These are phyloP conservation scores for Mormyrus iriodes DNA, from an alignment of 2,113 vertebrate genomes.

Conservation along the genomic window DNA sequence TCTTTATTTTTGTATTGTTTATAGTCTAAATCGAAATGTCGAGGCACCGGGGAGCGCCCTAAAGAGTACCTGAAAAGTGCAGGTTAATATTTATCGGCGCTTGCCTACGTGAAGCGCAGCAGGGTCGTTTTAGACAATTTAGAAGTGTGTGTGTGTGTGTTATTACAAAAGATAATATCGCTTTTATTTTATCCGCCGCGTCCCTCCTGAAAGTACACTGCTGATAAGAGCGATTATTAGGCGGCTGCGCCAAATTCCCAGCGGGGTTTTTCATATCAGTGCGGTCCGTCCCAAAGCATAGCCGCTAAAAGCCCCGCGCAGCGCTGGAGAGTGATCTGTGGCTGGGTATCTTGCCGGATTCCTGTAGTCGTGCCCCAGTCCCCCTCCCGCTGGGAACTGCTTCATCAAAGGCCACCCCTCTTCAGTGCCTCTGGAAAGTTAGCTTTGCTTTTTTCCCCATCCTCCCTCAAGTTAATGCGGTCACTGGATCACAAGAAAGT, in stretches of 20 bases:
- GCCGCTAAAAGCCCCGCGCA: not conserved
- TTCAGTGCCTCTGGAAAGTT: not conserved
- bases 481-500: not conserved
- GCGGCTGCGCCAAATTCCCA: not conserved
- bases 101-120: not conserved
- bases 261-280: not conserved
- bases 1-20: not conserved
- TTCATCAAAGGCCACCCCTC: not conserved
- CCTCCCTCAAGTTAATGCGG: not conserved
- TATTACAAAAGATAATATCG: not conserved
- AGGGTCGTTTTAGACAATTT: not conserved
- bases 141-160: not conserved
- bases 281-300: not conserved
- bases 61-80: not conserved
- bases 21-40: slow-evolving; percentile 8
- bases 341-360: not conserved
- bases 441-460: not conserved
- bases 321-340: not conserved
- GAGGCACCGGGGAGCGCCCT: not conserved
- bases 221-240: not conserved
- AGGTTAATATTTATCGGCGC: not conserved
- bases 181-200: not conserved
- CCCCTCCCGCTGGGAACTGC: not conserved
- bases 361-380: not conserved
- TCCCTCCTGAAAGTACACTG: not conserved